Evolutionary conservation across 2,113 vertebrate species (phyloP).

Genomic region (Neomonachus schauinslandi): DNA sequence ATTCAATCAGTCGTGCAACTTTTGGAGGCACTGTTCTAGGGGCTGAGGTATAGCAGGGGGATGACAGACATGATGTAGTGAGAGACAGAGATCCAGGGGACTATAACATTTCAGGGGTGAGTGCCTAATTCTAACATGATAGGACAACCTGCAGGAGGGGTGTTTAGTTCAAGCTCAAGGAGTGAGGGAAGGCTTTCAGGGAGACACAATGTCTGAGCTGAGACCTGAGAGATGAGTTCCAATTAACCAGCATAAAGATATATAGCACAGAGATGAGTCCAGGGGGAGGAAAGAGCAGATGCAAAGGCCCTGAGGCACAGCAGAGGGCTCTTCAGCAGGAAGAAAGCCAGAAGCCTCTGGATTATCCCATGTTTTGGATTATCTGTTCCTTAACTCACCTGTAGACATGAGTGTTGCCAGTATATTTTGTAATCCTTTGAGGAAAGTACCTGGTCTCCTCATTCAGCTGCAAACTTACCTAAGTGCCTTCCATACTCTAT

Average conservation of each 20-base stretch:
- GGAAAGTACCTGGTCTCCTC: background rate
- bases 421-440: background rate
- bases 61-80: background rate
- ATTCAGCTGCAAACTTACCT: background rate
- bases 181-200: background rate
- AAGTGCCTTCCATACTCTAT: background rate
- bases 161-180: background rate
- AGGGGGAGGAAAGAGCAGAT: background rate
- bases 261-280: background rate
- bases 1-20: background rate
- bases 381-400: background rate
- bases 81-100: background rate
- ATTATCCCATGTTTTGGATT: background rate
- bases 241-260: too few species aligned
- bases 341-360: background rate
- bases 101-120: background rate
- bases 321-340: background rate
- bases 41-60: background rate
- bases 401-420: background rate
- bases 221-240: background rate
- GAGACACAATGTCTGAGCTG: background rate
- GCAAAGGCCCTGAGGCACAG: background rate
- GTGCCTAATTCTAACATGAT: background rate
- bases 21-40: background rate
- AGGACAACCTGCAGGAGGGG: background rate